Base-by-base conservation (phyloP, 1,140 invertebrate species). In the Drosophila lacertosa region DNA sequence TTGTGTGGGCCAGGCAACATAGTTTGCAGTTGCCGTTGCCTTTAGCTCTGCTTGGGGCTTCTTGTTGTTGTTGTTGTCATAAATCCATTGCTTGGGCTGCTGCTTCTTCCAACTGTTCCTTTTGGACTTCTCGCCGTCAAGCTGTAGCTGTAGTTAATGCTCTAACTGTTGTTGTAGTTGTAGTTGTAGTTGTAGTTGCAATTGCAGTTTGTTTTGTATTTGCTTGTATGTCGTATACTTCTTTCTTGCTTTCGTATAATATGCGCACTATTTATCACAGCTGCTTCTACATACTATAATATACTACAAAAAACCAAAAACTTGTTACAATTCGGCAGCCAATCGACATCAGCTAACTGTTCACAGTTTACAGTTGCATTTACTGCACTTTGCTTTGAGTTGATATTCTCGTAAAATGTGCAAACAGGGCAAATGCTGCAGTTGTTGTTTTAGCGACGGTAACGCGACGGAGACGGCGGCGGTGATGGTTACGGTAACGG, bases 231-330 rank as follows among this genome's bases (percentile, higher is more conserved):
- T 71, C 70, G 70, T 73, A 73, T 73, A 62, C 58, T 58, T 47
- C 58, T 83, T 86, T 75, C 77, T 77, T 71, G 37, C 29, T 50
- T 50, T 83, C 73, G 83, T 80, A 89, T 84, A 83, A 89, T 89
- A 89, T 89, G 84, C 84, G 86, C 77, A 86, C 88, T 90, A 90
- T 90, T 86, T 89, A 89, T 89, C 88, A 89, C 88, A 89, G 88
- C 88, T 89, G 89, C 88, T 89, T 88, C 88, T 83, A 82, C 88
- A 84, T 89, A 79, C 84, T 88, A 89, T 74, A 71, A 74, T 72
- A 66, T 67, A 68, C 69, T 72, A 72, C 54, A 29, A 20, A 47
- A 59, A 72, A 72, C 42, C 22, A 66, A 67, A 72, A 67, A 58
- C 62, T 53, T 67, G 26, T 58, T 54, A 47, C 24, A 48, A 48